A percentile compares a stretch with the other conserved stretches of the same genome.
Conservation (phyloP, 2,888 invertebrate species). For the Folsomia candida region DNA sequence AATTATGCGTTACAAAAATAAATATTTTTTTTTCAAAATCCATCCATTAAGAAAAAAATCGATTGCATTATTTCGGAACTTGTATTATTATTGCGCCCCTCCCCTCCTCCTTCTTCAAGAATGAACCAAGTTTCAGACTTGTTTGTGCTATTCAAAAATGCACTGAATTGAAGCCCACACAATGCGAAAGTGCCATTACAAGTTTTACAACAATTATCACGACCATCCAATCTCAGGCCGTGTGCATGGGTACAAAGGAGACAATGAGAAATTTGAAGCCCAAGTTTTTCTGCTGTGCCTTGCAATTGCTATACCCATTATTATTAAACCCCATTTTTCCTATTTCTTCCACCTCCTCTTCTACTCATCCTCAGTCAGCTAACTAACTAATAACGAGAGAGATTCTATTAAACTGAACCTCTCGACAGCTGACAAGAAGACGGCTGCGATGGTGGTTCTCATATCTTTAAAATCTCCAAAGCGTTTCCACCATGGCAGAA, state of each 20-base stretch:
- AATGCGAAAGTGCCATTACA: slow-evolving; percentile 12
- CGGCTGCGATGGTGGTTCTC: background rate
- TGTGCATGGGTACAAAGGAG: slow-evolving; percentile 32
- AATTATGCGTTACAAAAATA: background rate
- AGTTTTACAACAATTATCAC: slow-evolving; percentile 9
- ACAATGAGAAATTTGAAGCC: slow-evolving; percentile 49
- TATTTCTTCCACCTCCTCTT: background rate
- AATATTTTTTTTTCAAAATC: background rate
- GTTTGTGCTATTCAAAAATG: background rate
- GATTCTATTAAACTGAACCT: background rate
- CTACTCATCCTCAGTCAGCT: background rate
- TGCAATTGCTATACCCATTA: background rate
- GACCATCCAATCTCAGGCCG: background rate
- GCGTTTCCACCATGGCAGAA: background rate
- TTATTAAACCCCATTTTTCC: slow-evolving; percentile 2
- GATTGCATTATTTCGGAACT: background rate
- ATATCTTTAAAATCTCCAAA: slow-evolving; percentile 2
- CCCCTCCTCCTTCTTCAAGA: no score
- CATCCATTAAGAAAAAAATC: background rate
- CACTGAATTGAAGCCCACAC: slow-evolving; percentile 16
- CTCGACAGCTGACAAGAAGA: slow-evolving; percentile 1
- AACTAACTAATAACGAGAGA: no score
- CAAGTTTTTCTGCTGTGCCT: background rate
- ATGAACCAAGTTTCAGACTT: no score
- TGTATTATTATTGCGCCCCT: background rate